phyloP scores from a whole-genome alignment of 1,140 invertebrate species.

The Penaeus japonicus region DNA sequence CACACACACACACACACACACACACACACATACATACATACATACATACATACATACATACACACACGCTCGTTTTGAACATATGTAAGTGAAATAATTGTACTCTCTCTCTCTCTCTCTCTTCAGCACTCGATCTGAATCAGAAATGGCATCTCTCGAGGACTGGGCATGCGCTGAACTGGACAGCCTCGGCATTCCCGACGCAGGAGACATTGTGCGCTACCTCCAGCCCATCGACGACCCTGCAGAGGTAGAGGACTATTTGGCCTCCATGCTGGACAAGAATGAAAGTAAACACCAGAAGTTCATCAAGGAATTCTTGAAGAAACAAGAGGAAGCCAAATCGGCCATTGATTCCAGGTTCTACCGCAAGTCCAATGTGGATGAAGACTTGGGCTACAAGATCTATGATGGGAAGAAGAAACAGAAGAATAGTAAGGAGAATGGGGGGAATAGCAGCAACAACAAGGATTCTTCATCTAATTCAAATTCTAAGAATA shows the following conservation, averaged over 20 bases:
- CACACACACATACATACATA: too few relatives aligned
- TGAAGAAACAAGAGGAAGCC: conserved; percentile 58
- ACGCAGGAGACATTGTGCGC: conserved; percentile 40
- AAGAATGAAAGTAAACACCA: conserved; percentile 60
- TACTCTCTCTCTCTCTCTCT: too few relatives aligned
- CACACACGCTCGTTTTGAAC: too few relatives aligned
- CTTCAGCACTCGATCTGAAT: neutral
- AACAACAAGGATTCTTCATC: conserved; percentile 44
- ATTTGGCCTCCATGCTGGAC: conserved; percentile 64
- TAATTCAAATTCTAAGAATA: conserved; percentile 12
- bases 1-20: too few relatives aligned
- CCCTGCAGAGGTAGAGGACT: conserved; percentile 64
- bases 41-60: too few relatives aligned
- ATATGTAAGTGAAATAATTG: neutral
- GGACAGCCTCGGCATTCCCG: conserved; percentile 44
- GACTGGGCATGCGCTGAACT: conserved; percentile 51
- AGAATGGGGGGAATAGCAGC: conserved; percentile 27
- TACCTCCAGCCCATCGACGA: conserved; percentile 65
- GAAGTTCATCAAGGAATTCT: conserved; percentile 63
- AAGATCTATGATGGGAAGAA: conserved; percentile 43
- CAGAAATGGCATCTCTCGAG: conserved; percentile 34
- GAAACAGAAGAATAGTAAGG: conserved; percentile 55
- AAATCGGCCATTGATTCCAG: conserved; percentile 45
- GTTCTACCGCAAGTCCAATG: conserved; percentile 55
- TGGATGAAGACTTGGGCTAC: conserved; percentile 34